Evolutionary conservation across 2,888 invertebrate genomes (phyloP).

Genomic region (Keiferia lycopersicella): DNA sequence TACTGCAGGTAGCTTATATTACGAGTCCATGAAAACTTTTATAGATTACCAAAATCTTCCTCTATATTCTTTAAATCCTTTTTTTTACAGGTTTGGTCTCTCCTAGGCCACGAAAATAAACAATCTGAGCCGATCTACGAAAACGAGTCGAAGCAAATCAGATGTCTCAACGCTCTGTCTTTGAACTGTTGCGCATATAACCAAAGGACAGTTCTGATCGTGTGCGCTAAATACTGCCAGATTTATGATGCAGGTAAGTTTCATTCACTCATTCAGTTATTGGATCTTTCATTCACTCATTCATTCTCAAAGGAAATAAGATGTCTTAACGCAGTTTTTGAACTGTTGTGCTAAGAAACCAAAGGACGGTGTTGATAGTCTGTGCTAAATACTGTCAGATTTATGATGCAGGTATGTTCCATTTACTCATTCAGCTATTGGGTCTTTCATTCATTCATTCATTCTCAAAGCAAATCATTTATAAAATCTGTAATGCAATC

Average conservation of each 20-base stretch:
- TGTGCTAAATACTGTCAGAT: conserved; percentile 99
- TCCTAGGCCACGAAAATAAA: conserved; percentile 93
- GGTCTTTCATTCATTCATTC: neutral
- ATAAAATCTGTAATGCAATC: no score
- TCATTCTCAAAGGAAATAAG: conserved; percentile 97
- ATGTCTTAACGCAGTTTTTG: conserved; percentile 94
- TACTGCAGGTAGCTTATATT: no score
- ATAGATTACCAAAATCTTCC: no score
- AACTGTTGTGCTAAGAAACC: conserved; percentile 97
- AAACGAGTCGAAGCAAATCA: conserved; percentile 98
- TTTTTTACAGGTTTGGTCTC: conserved; percentile 89
- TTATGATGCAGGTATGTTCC: conserved; percentile 81
- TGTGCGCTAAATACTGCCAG: conserved; percentile 98
- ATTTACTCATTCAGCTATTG: no score
- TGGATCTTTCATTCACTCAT: neutral
- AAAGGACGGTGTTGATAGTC: conserved; percentile 97
- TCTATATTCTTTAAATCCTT: neutral
- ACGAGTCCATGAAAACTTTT: no score
- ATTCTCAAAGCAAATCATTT: no score
- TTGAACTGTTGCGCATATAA: conserved; percentile 97
- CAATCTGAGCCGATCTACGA: conserved; percentile 95
- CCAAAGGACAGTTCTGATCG: conserved; percentile 97
- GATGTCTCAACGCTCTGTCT: conserved; percentile 95
- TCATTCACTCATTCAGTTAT: neutral
- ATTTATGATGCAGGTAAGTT: conserved; percentile 86